Evolutionary conservation across 1,140 invertebrate species (phyloP).

Genomic region (Psix sp.): DNA sequence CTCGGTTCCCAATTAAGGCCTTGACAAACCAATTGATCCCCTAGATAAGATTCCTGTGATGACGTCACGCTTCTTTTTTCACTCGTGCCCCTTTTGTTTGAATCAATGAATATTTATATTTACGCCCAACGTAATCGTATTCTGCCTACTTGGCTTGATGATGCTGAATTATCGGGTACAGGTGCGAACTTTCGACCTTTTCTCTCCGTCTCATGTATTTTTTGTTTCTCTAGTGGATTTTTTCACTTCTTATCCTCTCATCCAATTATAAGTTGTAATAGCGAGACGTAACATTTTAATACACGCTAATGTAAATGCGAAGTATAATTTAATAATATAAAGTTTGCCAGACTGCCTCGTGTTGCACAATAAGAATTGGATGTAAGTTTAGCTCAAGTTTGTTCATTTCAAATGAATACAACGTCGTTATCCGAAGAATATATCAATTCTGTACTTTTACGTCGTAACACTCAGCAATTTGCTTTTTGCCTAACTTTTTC

Average conservation of each 20-base stretch:
- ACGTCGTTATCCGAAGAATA: constrained; percentile 33
- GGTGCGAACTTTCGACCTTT: constrained; percentile 9
- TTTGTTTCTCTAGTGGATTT: neutral
- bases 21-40: constrained; percentile 33
- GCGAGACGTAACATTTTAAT: constrained; percentile 41
- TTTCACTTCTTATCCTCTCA: constrained; percentile 1
- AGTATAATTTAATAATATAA: constrained; percentile 43
- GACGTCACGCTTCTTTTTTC: too few relatives aligned
- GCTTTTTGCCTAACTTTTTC: constrained; percentile 24
- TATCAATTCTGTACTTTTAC: constrained; percentile 30
- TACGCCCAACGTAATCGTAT: constrained; percentile 9
- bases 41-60: neutral
- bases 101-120: constrained; percentile 16
- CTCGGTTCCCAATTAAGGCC: constrained; percentile 24
- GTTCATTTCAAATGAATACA: constrained; percentile 46
- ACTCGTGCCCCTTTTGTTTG: constrained; percentile 3
- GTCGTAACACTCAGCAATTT: constrained; percentile 15
- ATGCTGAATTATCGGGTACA: constrained; percentile 8
- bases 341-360: constrained; percentile 6
- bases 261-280: constrained; percentile 38
- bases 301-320: constrained; percentile 17
- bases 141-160: too few relatives aligned
- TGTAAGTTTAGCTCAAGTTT: constrained; percentile 43
- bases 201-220: neutral
- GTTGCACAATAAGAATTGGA: constrained; percentile 45